Evolutionary conservation across 1,140 invertebrate genomes (phyloP).

Genomic region (Pteromalus puparum): DNA sequence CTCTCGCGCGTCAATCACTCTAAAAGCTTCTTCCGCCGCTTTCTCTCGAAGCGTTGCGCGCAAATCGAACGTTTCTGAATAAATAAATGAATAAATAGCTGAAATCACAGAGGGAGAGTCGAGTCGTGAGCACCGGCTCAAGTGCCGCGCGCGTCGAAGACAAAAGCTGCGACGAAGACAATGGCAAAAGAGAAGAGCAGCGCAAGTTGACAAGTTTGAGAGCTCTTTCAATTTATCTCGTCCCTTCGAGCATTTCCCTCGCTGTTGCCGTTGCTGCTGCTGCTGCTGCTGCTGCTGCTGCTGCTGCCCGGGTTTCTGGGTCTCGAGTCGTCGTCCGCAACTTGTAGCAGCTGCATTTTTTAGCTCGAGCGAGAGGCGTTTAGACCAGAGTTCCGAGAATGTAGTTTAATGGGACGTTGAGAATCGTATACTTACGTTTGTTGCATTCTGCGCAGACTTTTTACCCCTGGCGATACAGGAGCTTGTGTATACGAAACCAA

Average conservation of each 20-base stretch:
- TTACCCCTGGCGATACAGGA: too few species aligned
- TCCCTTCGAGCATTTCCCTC: constrained; percentile 62
- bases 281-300: neutral
- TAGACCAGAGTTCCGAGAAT: neutral
- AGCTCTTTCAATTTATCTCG: constrained; percentile 73
- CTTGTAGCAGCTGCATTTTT: neutral
- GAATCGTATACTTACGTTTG: too few species aligned
- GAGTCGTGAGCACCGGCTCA: neutral
- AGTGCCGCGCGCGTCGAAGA: constrained; percentile 9
- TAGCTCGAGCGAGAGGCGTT: neutral
- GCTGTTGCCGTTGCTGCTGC: neutral
- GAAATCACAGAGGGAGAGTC: neutral
- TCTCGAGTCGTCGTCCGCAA: neutral
- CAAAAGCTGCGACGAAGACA: neutral
- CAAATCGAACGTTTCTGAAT: constrained; percentile 63
- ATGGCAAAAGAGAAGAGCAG: constrained; percentile 35
- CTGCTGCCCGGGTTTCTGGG: neutral
- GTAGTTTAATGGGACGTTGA: neutral
- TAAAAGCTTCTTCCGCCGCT: neutral
- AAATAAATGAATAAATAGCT: constrained; percentile 66
- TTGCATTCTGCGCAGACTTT: too few species aligned
- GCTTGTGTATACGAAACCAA: too few species aligned
- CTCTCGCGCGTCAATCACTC: neutral
- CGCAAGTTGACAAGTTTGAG: constrained; percentile 72
- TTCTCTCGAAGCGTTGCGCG: neutral